Base-by-base conservation (phyloP, 37 sponge, comb jelly and placozoan species). In the Lycopodina hypogea region DNA sequence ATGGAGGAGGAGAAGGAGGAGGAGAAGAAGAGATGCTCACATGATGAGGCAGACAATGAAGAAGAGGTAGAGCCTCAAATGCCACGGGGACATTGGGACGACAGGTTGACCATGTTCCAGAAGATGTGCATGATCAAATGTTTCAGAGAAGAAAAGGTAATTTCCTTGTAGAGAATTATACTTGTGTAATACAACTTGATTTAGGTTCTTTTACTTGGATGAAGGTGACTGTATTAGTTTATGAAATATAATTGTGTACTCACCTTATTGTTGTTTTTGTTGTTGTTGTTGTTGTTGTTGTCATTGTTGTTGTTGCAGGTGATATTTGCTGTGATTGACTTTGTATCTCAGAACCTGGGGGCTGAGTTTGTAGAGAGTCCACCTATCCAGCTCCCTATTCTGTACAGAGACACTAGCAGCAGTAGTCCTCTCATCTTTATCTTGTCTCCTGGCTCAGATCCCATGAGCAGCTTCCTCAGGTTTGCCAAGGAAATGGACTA, bases 391-490 rank as follows among this genome's bases (percentile, higher is more conserved):
- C 79, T 99, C 48, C 23, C 75, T n/a, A 87, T 81, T 1, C 82
- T 99, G 32, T 96, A 86, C 64, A 78, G 89, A 42, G 95, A 96
- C 89, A 92, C 92, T 78, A 85, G 86, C 32, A 86, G 83, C 23
- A 88, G 84, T 52, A 94, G 88, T 14, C 99, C 99, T 0, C 95
- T 99, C 3, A 89, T 99, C 26, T 99, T 99, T 79, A 84, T 99
- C 48, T 88, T 99, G 32, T 99, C 99, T 42, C 86, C 94, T 67
- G 99, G 99, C 37, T 96, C 99, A 22, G 99, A 99, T 71, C 99
- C 99, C 19, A 96, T 96, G 96, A 87, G 93, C 33, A 85, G 74
- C 69, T 96, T 99, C 84, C 87, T 92, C 42, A 62, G 96, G 19
- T 99, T 99, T 82, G 99, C 96, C 36, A 89, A 92, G 66, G 99